These are phyloP conservation scores for Oxyruncus cristatus DNA, from an alignment of 2,113 vertebrate genomes.

Conservation along the genomic window DNA sequence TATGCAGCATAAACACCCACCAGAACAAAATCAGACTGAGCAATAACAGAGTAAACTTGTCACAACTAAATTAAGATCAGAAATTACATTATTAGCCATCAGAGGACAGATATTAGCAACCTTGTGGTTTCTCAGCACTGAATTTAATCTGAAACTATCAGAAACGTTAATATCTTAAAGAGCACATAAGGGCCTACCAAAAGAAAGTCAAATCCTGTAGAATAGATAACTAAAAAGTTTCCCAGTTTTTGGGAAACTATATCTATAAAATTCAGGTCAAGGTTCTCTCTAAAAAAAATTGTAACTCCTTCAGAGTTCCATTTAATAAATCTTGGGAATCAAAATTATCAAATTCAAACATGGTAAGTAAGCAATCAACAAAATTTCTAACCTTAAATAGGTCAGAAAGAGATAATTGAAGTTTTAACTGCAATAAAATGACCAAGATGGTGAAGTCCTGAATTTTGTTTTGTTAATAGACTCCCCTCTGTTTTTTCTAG, in stretches of 20 bases:
- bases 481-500: background rate
- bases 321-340: background rate
- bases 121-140: background rate
- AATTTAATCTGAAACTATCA: background rate
- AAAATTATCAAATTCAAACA: background rate
- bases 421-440: background rate
- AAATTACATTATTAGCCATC: background rate
- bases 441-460: background rate
- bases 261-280: background rate
- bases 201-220: background rate
- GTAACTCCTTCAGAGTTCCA: background rate
- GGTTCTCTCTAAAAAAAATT: background rate
- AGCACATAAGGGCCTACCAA: background rate
- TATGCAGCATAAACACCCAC: background rate
- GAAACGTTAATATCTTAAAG: background rate
- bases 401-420: background rate
- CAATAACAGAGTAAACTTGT: background rate
- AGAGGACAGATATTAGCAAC: background rate
- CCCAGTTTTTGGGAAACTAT: background rate
- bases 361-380: background rate
- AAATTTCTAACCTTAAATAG: background rate
- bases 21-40: background rate
- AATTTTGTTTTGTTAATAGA: background rate
- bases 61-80: background rate
- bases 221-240: background rate